Conservation (phyloP, 2,797 vertebrate genomes). For the Crypturellus tataupa region DNA sequence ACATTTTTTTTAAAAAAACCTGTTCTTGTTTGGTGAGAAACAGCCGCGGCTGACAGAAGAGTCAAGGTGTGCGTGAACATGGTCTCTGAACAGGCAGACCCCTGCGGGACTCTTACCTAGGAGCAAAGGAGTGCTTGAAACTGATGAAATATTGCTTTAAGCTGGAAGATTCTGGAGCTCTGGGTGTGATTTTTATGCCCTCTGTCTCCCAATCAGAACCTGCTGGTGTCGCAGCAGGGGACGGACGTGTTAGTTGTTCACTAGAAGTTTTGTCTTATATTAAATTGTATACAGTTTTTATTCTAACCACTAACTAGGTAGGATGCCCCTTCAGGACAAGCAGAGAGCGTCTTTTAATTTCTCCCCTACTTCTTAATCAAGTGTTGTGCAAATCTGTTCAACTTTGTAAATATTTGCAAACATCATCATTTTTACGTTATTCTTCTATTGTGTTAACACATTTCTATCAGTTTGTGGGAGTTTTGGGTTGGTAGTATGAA, state of each 20-base stretch:
- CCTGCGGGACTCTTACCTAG: conserved; percentile 77
- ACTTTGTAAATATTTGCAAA: conserved; percentile 86
- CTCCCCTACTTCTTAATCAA: conserved; percentile 81
- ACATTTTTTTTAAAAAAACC: conserved; percentile 67
- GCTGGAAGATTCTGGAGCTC: conserved; percentile 83
- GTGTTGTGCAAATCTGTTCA: conserved; percentile 85
- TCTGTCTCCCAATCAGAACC: conserved; percentile 81
- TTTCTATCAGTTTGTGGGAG: conserved; percentile 80
- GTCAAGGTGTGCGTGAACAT: conserved; percentile 64
- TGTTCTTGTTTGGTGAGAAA: conserved; percentile 80
- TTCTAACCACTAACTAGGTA: conserved; percentile 90
- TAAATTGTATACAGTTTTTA: conserved; percentile 88
- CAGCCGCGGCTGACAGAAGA: conserved; percentile 78
- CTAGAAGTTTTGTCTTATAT: conserved; percentile 86
- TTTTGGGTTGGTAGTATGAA: conserved; percentile 65
- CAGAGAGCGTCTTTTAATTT: conserved; percentile 81
- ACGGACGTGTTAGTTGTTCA: conserved; percentile 83
- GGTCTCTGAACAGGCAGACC: conserved; percentile 77
- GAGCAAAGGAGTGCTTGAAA: conserved; percentile 78
- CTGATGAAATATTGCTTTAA: conserved; percentile 80
- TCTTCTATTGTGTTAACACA: conserved; percentile 81
- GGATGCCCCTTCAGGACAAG: conserved; percentile 87
- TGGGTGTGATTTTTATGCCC: conserved; percentile 79
- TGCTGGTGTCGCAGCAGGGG: conserved; percentile 80
- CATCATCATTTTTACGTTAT: conserved; percentile 82